A percentile compares a stretch with the other conserved stretches of the same genome.
These are phyloP conservation scores for Orthosia gracilis DNA, from an alignment of 2,888 invertebrate genomes.

Conservation along the genomic window DNA sequence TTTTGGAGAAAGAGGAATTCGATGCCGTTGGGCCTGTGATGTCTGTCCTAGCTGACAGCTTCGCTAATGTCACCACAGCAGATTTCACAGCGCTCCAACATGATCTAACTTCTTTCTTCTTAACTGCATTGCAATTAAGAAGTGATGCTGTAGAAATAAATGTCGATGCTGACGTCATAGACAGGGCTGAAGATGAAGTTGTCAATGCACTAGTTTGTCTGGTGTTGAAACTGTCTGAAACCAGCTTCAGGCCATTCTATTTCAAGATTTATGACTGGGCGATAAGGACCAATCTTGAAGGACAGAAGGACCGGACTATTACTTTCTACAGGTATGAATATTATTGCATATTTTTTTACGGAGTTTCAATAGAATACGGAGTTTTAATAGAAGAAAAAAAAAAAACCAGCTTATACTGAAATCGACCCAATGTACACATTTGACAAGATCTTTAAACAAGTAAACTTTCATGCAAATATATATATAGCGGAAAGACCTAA, in stretches of 20 bases:
- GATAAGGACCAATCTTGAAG: conserved; percentile 90
- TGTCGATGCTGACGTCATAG: conserved; percentile 83
- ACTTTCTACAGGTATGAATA: conserved; percentile 94
- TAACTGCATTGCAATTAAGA: conserved; percentile 93
- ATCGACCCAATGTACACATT: no score
- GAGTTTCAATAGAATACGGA: no score
- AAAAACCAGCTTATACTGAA: no score
- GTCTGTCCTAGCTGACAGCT: conserved; percentile 94
- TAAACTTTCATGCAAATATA: neutral
- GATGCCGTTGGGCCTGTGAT: conserved; percentile 93
- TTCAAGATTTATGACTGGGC: conserved; percentile 97
- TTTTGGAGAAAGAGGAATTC: conserved; percentile 92
- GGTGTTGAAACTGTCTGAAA: conserved; percentile 97
- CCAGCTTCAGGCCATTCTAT: conserved; percentile 97
- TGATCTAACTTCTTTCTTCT: conserved; percentile 94
- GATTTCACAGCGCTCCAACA: conserved; percentile 93
- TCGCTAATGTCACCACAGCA: conserved; percentile 91
- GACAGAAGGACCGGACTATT: conserved; percentile 93
- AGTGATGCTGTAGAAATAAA: conserved; percentile 86
- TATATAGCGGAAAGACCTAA: neutral
- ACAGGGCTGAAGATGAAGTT: conserved; percentile 93
- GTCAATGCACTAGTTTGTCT: conserved; percentile 95
- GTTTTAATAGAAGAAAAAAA: no score
- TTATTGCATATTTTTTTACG: neutral
- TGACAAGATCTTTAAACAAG: neutral